A percentile compares a stretch with the other conserved stretches of the same genome.
phyloP scores from a whole-genome alignment of 2,113 vertebrate genomes.

The Onychostruthus taczanowskii region DNA sequence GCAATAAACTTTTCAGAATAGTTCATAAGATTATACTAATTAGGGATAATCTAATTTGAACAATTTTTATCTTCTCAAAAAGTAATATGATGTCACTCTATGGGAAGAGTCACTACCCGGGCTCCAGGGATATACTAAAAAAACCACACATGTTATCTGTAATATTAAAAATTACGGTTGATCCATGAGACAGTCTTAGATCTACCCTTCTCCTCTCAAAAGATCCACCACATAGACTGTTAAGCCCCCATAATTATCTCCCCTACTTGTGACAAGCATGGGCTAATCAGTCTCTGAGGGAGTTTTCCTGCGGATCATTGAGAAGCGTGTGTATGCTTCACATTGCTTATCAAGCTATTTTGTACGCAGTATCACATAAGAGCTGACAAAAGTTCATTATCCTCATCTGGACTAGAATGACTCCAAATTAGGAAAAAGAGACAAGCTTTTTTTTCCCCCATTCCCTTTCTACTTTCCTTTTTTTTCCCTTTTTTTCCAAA shows the following conservation, averaged over 20 bases:
- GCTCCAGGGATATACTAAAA: constrained; percentile 65
- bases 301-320: constrained; percentile 83
- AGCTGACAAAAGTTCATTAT: constrained; percentile 82
- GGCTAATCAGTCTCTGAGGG: constrained; percentile 93
- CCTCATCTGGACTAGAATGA: constrained; percentile 75
- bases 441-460: background rate
- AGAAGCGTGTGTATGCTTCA: constrained; percentile 71
- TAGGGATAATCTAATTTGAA: constrained; percentile 82
- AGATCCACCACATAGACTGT: constrained; percentile 82
- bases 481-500: background rate
- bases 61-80: constrained; percentile 76
- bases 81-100: constrained; percentile 77
- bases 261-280: constrained; percentile 85
- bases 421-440: constrained; percentile 73
- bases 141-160: constrained; percentile 68
- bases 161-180: constrained; percentile 80
- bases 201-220: constrained; percentile 82
- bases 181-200: constrained; percentile 80
- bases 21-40: constrained; percentile 80
- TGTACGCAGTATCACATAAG: constrained; percentile 71
- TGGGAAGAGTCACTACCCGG: constrained; percentile 72
- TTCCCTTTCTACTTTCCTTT: background rate
- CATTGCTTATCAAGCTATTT: constrained; percentile 80
- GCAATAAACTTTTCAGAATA: constrained; percentile 79
- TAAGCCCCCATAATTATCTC: constrained; percentile 87